Base-by-base conservation (phyloP, 2,113 vertebrate genomes). In the Hippoglossus stenolepis region DNA sequence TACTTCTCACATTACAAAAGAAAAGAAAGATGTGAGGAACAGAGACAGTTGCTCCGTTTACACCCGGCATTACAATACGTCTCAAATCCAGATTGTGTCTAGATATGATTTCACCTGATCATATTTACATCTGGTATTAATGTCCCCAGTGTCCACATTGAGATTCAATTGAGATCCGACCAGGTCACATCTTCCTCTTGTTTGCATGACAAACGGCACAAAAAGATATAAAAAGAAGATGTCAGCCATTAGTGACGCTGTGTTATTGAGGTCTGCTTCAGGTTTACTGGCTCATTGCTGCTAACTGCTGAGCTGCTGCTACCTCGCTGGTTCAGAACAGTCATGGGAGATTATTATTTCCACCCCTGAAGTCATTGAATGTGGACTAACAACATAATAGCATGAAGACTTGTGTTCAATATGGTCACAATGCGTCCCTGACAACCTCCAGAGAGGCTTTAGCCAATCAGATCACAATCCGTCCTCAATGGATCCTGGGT, bases 1-100 rank as follows among this genome's bases (percentile, higher is more conserved):
- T 70, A 47, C 49, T 51, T 73, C 64, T 13, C 53, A 51, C 3
- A 26, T 31, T 31, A 31, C 31, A 7, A 7, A 70, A 68, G 18
- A 81, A 63, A 2, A 57, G 61, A 54, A 38, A 43, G 59, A 73
- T 26, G 80, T 26, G 57, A 54, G 18, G 65, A 80, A 78, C 74
- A 77, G 77, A 65, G 63, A 74, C 64, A 60, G 13, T 17, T 20
- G 35, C 59, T 61, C 59, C 8, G 14, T 61, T 61, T 38, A 61
- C 59, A 61, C 59, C 59, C 6, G 57, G 59, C 59, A 61, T 21
- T 10, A 6, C 31, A 31, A 31, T 31, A 31, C 31, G 31, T 31
- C 31, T 31, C 31, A 31, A 31, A 31, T 31, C 31, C 31, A 31
- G 31, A 31, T 1, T 31, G 5, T 31, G 31, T 7, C 6, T 31